Evolutionary conservation across 2,888 invertebrate species (phyloP), one percentile per base, ranked within the genome.

Genomic region (Acrobeloides nanus): DNA sequence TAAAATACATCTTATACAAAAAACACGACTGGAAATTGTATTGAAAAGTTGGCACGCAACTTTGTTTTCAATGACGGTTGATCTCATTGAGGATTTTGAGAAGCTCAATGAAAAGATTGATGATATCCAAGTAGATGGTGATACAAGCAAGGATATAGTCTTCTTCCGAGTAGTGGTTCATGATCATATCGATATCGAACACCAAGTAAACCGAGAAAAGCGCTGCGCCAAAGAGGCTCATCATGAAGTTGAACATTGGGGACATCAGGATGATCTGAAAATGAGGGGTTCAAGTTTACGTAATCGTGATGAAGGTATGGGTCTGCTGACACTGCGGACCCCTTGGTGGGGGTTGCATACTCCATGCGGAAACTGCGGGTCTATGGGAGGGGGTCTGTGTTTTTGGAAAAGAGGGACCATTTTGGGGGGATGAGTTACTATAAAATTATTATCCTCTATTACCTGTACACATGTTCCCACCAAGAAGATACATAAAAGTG

Each of bases 131-230:
- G 74, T 89, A 89, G 34, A 89, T 78, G 74, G 84, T 85, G 72
- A 88, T 85, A 1, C 87, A 84, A 1, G 86, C 87, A 40, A 86
- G 76, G 62, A 89, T 86, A 75, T 89, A 89, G 72, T 89, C 88
- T 74, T 89, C 87, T 0, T 87, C 83, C 5, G 55, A 57, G 54
- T 63, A 56, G 33, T 57, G 48, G 49, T 66, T 54, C 67, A 68
- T 67, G 38, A 68, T 81, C 77, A 84, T 81, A 74, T 87, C 85
- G 0, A 87, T 86, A 76, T 89, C 89, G 70, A 83, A 84, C 59
- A 88, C 81, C 35, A 88, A 83, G 77, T 87, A 87, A 34, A 86
- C 76, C 29, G 83, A 84, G 77, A 88, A 88, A 37, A 88, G 70
- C 2, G 76, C 61, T 10, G 80, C 79, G 4, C 87, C 87, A 4